Evolutionary conservation across 2,888 invertebrate genomes (phyloP).

Genomic region (Tholera decimalis): DNA sequence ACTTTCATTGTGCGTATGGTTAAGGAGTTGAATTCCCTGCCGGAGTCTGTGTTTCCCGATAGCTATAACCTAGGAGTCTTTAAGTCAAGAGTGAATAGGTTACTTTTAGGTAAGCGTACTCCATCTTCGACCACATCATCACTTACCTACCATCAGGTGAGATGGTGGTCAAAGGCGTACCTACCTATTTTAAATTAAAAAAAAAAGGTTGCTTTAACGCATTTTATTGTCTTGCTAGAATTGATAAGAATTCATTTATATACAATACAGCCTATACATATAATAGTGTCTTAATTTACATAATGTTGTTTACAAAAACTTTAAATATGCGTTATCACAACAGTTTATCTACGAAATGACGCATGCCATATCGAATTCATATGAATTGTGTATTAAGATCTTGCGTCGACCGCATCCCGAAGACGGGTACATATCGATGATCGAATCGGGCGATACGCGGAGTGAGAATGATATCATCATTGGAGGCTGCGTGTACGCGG

Average conservation of each 20-base stretch:
- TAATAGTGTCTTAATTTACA: constrained; percentile 3
- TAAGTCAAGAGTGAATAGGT: no score
- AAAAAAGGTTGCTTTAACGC: constrained; percentile 36
- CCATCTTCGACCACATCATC: no score
- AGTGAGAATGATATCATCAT: constrained; percentile 79
- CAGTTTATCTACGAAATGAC: constrained; percentile 79
- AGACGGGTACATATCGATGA: constrained; percentile 76
- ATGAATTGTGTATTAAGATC: constrained; percentile 78
- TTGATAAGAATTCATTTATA: constrained; percentile 29
- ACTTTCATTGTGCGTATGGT: no score
- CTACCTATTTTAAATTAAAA: no score
- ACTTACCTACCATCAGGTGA: no score
- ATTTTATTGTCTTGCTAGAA: constrained; percentile 30
- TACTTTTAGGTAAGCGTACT: no score
- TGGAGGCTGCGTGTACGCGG: constrained; percentile 65
- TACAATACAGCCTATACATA: no score
- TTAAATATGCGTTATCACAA: constrained; percentile 65
- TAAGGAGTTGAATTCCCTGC: no score
- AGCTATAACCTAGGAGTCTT: no score
- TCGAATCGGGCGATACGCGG: constrained; percentile 81
- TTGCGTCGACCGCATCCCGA: constrained; percentile 72
- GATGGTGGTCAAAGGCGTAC: no score
- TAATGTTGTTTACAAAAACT: constrained; percentile 19
- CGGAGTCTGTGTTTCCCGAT: no score
- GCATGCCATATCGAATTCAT: constrained; percentile 81